phyloP scores from a whole-genome alignment of 2,797 vertebrate species.

The Eulemur mongoz region DNA sequence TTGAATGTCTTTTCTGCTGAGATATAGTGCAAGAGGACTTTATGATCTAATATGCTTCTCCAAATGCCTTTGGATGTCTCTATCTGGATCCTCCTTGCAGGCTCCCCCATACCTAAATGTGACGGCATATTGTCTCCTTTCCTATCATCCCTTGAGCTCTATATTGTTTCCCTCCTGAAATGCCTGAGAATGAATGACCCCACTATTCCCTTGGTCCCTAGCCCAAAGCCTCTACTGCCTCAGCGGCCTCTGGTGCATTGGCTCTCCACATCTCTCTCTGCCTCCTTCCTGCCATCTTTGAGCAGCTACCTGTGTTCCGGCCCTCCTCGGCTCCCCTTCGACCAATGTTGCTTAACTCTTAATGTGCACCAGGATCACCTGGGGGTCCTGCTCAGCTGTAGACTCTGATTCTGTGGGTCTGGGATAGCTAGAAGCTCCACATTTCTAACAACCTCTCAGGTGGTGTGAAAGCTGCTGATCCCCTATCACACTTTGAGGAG shows the following conservation, averaged over 20 bases:
- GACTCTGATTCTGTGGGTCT: background rate
- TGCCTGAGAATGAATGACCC: background rate
- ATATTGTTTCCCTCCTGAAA: background rate
- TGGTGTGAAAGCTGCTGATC: background rate
- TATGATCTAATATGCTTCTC: background rate
- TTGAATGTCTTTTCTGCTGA: background rate
- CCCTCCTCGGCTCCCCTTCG: background rate
- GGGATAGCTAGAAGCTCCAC: background rate
- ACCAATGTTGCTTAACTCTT: background rate
- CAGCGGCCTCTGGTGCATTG: rapidly evolving
- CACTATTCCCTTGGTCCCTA: background rate
- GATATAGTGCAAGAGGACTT: background rate
- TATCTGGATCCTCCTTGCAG: background rate
- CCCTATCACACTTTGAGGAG: background rate
- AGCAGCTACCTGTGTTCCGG: background rate
- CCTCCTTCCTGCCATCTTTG: background rate
- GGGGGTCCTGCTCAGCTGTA: background rate
- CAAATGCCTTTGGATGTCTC: background rate
- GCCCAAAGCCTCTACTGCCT: background rate
- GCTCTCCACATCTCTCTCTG: background rate
- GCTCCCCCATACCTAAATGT: background rate
- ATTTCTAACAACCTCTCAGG: background rate
- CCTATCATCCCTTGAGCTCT: background rate
- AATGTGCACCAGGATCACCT: background rate
- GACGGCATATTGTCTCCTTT: background rate